Evolutionary conservation across 2,888 invertebrate species (phyloP).

Genomic region (Acanthosepion lycidas): DNA sequence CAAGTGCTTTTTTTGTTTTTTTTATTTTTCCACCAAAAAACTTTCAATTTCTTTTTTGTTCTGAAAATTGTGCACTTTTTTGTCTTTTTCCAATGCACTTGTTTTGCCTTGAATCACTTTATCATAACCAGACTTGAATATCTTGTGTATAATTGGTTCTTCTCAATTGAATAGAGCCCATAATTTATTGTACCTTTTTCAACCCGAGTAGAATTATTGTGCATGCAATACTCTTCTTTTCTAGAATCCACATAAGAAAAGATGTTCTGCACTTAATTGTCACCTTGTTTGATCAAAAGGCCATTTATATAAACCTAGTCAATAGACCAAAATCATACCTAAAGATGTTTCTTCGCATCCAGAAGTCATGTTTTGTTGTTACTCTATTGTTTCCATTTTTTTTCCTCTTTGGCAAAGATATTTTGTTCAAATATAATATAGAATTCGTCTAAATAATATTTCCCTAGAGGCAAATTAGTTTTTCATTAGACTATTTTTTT

Average conservation of each 20-base stretch:
- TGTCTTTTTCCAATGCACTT: neutral
- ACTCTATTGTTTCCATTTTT: neutral
- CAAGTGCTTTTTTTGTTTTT: neutral
- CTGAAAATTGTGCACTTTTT: neutral
- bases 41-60: neutral
- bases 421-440: neutral
- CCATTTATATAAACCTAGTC: neutral
- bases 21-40: neutral
- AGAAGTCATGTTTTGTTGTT: neutral
- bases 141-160: neutral
- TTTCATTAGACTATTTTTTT: neutral
- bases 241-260: no score
- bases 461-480: neutral
- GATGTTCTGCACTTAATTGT: no score
- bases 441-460: neutral
- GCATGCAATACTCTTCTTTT: neutral
- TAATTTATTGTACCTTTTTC: conserved; percentile 7
- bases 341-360: neutral
- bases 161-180: neutral
- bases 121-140: neutral
- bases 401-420: neutral
- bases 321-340: neutral
- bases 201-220: neutral
- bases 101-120: neutral
- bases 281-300: neutral